Percentiles rank a stretch among this genome's conserved stretches.
Conservation (phyloP, 2,888 invertebrate species). For the Ephialtes manifestator region DNA sequence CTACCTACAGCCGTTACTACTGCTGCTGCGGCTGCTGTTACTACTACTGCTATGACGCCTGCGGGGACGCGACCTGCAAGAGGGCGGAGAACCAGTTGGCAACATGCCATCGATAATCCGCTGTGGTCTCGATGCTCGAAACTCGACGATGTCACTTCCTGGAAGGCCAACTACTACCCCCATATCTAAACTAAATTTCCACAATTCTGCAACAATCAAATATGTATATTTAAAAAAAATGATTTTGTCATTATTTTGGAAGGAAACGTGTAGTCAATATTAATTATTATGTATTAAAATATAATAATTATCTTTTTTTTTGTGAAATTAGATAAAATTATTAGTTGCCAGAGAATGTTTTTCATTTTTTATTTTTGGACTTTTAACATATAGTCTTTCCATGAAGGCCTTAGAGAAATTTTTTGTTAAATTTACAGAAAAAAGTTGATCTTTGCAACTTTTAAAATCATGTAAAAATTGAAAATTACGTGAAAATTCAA, state of each 20-base stretch:
- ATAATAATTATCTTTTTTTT: too few species aligned
- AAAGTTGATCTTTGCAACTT: too few species aligned
- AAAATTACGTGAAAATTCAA: too few species aligned
- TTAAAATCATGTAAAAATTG: too few species aligned
- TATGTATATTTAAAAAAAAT: background rate
- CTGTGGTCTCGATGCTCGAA: conserved; percentile 32
- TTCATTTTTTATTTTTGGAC: too few species aligned
- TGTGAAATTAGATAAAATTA: too few species aligned
- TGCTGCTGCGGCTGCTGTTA: background rate
- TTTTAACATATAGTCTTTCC: too few species aligned
- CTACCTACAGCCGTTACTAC: conserved; percentile 9
- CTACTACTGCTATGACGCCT: background rate
- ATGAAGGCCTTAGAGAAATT: too few species aligned
- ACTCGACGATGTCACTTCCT: conserved; percentile 55
- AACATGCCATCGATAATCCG: conserved; percentile 58
- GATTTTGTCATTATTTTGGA: background rate
- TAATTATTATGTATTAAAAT: too few species aligned
- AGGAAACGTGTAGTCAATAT: too few species aligned
- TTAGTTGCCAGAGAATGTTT: too few species aligned
- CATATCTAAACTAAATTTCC: background rate
- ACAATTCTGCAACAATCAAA: background rate
- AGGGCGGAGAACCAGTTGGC: conserved; percentile 49
- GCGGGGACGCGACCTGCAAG: background rate
- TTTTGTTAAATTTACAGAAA: too few species aligned
- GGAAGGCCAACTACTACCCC: conserved; percentile 40